Percentiles rank a stretch among this genome's conserved stretches.
Conservation (phyloP, 2,113 vertebrate genomes). For the Nyctereutes procyonoides region DNA sequence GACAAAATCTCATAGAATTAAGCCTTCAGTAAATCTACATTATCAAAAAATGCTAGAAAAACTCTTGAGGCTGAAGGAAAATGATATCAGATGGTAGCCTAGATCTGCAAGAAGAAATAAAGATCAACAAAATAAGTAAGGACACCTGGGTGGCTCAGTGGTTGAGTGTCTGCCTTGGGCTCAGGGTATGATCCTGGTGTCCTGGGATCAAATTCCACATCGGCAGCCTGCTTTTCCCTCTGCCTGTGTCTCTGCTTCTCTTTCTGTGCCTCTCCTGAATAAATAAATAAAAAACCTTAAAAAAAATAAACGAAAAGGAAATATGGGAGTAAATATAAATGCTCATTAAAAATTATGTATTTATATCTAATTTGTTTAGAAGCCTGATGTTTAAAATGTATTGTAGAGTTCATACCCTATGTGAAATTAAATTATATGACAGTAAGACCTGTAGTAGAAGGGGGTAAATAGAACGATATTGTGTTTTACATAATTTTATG, state of each 20-base stretch:
- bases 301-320: neutral
- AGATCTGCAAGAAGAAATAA: neutral
- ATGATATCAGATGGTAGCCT: neutral
- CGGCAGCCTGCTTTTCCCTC: too few species aligned
- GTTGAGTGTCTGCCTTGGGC: too few species aligned
- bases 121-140: neutral
- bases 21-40: neutral
- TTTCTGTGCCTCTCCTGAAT: too few species aligned
- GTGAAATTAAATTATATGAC: neutral
- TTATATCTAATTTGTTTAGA: neutral
- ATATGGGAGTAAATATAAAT: neutral
- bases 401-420: neutral
- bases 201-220: too few species aligned
- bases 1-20: neutral
- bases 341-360: neutral
- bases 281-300: too few species aligned
- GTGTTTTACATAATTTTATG: neutral
- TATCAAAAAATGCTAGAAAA: neutral
- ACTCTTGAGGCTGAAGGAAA: neutral
- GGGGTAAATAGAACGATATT: neutral
- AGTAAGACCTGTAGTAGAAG: neutral
- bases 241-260: too few species aligned
- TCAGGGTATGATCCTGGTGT: too few species aligned
- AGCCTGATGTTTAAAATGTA: neutral
- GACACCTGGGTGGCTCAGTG: too few species aligned